Base-by-base conservation (phyloP, 2,113 vertebrate species). In the Antechinus stuartii region DNA sequence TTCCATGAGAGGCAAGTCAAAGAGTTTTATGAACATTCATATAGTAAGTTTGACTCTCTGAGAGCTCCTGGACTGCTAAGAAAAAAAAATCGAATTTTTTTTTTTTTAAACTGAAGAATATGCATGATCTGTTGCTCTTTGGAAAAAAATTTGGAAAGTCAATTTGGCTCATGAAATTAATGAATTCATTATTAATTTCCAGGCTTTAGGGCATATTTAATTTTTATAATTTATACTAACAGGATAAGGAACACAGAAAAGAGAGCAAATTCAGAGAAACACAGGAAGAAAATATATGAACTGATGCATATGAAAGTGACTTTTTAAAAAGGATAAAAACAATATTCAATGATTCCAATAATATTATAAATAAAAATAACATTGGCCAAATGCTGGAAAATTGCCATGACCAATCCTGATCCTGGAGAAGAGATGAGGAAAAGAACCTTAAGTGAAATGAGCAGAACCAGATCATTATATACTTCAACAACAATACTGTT, bases 21-120 rank as follows among this genome's bases (percentile, higher is more conserved):
- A 11, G 93, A 95, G 0, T 55, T 94, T 24, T 94, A 92, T 93
- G 25, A 95, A 93, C 96, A 95, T 94, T 96, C 90, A 91, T 30
- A 8, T 96, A 6, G 91, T 96, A 50, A 91, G 89, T 95, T 94
- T 95, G 90, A 89, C 49, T 94, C 91, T 95, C 14, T 92, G 90
- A 93, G 24, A 95, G 68, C 6, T 56, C 94, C 94, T 94, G 94
- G 52, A 22, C 96, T 97, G 92, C 91, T 76, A 76, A 30, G 12
- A 68, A 68, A 30, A 61, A 57, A 2, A 30, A 95, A 96, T 42
- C 84, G 27, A 25, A 23, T 94, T 92, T 96, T 47, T 56, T 92
- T 96, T 47, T 56, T 7, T 96, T 0, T 35, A 49, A 94, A 92
- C 94, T 76, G 92, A 92, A 30, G 23, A 61, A 61, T 92, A 90